Evolutionary conservation across 2,113 vertebrate genomes (phyloP), one percentile per base, ranked within the genome.

Genomic region (Hippopotamus amphibius): DNA sequence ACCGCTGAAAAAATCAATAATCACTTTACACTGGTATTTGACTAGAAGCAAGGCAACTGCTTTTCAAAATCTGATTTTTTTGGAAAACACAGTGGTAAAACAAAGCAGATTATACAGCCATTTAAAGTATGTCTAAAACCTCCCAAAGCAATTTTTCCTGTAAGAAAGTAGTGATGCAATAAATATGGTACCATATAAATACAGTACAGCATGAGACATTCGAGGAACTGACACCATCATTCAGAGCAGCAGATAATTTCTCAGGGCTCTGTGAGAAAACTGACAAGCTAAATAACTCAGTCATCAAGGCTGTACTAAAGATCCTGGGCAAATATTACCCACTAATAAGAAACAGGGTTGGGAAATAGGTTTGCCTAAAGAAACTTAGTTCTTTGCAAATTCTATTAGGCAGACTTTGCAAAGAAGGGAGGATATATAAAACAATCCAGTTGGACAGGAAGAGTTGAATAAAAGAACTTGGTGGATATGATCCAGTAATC

Each of bases 1-100:
- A 72, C 65, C 90, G 68, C 81, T 68, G 50, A 94, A 77, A 77
- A 63, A 96, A 95, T 97, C 95, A 95, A 90, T 97, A 95, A 76
- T 77, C 72, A 83, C 65, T 93, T 86, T 94, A 76, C 68, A 80
- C 41, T 81, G 22, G 41, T 81, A 96, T 96, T 83, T 94, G 76
- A 92, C 90, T 84, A 93, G 59, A 88, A 89, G 76, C 53, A 95
- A 97, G 37, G 59, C 48, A 92, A 95, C 66, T 76, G 24, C 71
- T 92, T 95, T 96, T 88, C 59, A 92, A 77, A 95, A 84, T 95
- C 80, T 41, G 17, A 85, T 87, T 50, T 90, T 92, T 89, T 88
- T 41, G 3, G 48, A 91, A 96, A 97, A 95, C 15, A 7, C 72
- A 95, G 22, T 41, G 21, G 55, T 79, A 84, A 95, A 93, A 74